A percentile compares a stretch with the other conserved stretches of the same genome.
Evolutionary conservation across 2,888 invertebrate genomes (phyloP).

Genomic region (Diarsia mendica): DNA sequence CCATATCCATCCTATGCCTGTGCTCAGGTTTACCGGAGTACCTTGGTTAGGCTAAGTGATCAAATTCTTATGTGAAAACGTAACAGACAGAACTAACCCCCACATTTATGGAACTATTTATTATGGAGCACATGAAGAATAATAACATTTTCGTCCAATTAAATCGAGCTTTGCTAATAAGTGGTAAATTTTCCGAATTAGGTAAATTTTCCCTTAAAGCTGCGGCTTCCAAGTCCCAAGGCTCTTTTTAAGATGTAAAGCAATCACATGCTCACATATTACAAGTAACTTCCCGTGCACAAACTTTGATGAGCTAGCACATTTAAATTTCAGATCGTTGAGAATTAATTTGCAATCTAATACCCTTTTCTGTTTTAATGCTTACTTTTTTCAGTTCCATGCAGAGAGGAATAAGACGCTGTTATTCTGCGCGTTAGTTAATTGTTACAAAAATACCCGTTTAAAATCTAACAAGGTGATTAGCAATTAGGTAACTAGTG

Average conservation of each 20-base stretch:
- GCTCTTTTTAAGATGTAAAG: conserved; percentile 76
- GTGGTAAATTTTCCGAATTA: conserved; percentile 72
- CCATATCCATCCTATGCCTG: no score
- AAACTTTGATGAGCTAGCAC: conserved; percentile 84
- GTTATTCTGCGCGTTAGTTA: not conserved
- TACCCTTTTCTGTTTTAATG: conserved; percentile 79
- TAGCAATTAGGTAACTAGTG: not conserved
- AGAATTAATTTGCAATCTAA: conserved; percentile 86
- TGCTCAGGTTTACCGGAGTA: no score
- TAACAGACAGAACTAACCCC: not conserved
- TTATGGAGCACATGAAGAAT: not conserved
- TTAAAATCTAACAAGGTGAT: not conserved
- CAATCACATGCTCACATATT: conserved; percentile 77
- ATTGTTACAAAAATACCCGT: not conserved
- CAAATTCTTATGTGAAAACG: not conserved
- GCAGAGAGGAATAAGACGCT: conserved; percentile 31
- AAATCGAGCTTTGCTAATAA: conserved; percentile 59
- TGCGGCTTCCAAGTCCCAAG: conserved; percentile 62
- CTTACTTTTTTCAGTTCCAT: conserved; percentile 69
- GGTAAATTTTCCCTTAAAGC: conserved; percentile 64
- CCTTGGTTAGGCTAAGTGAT: not conserved
- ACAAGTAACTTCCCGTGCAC: conserved; percentile 73
- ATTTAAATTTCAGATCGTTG: conserved; percentile 87
- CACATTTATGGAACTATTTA: not conserved
- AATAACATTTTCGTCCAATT: conserved; percentile 15